Base-by-base conservation (phyloP, 2,797 vertebrate species). In the Dromococcyx pavoninus region DNA sequence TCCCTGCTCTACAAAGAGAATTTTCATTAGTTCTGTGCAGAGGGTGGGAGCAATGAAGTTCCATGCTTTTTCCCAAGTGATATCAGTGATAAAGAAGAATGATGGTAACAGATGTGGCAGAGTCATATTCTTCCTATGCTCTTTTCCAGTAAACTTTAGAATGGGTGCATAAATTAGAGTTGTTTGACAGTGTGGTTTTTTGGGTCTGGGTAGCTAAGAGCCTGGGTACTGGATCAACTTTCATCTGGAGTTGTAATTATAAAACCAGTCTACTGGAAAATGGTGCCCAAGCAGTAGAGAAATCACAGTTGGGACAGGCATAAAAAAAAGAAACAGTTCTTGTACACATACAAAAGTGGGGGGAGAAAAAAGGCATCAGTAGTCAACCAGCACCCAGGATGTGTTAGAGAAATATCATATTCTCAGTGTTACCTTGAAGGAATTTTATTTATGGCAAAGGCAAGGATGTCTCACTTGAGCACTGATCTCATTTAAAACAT, bases 351-450 rank as follows among this genome's bases (percentile, higher is more conserved):
- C 5, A 37, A 92, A 89, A 77, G 43, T 21, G 2, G n/a, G 6
- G 5, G 32, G 3, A 4, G 1, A 9, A 8, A 12, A 35, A 51
- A 67, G 1, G 1, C 4, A 22, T 33, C 22, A 32, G 17, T 18
- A 70, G 35, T 77, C 14, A 51, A 74, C 25, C 21, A 65, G 51
- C 23, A 51, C 9, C 3, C 22, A 69, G n/a, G 8, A 1, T 19
- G 4, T 4, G 2, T 76, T 64, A 79, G 16, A 79, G 44, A 91
- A 89, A 64, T 27, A 39, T 1, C 5, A 6, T 39, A 44, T 50
- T 86, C 66, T 57, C 21, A n/a, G 21, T 28, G 53, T n/a, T 60
- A 28, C 4, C 33, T 65, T 17, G 5, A 46, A 13, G 22, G 41
- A 73, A 53, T n/a, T 24, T 57, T 50, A 44, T 28, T 91, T 89